Base-by-base conservation (phyloP, 2,113 vertebrate species). In the Bolborhynchus lineola region DNA sequence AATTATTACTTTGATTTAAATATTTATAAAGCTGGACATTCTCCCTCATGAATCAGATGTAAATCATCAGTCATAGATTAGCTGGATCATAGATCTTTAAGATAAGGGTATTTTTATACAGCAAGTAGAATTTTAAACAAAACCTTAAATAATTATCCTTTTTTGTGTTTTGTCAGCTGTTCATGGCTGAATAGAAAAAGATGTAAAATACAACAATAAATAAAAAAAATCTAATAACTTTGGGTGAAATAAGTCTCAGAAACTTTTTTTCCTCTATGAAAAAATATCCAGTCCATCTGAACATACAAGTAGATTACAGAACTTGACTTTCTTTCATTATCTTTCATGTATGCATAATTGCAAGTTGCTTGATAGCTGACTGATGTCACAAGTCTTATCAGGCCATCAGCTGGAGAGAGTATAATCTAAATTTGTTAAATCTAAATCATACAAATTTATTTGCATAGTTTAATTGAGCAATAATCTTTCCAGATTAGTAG, bases 1-100 rank as follows among this genome's bases (percentile, higher is more conserved):
- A 90, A 78, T 97, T 97, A 95, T 95, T 93, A 82, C 81, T 85
- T 78, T 89, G 59, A 79, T 74, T 93, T 94, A 94, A 98, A 97
- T 97, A 97, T 97, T 97, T 97, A 97, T 96, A 94, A 97, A 97
- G 57, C 60, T 85, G 89, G 77, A 94, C 60, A 93, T 95, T 96
- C 95, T 93, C 29, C 62, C 91, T 49, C 55, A 95, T 90, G 70
- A 92, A 95, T 93, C 88, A 85, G 65, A 78, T 85, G 4, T 87
- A 96, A 96, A 96, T 97, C 64, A 96, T 37, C 71, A 87, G 13
- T 88, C 31, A 75, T 49, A 74, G 72, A 77, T 95, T 80, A 93
- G 13, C 39, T 88, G 82, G 23, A 91, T 90, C 90, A 94, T 41
- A 67, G 24, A 84, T 87, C 69, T 79, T 79, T 72, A 90, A 93